Base-by-base conservation (phyloP, 2,888 invertebrate species). In the Lapara coniferarum region DNA sequence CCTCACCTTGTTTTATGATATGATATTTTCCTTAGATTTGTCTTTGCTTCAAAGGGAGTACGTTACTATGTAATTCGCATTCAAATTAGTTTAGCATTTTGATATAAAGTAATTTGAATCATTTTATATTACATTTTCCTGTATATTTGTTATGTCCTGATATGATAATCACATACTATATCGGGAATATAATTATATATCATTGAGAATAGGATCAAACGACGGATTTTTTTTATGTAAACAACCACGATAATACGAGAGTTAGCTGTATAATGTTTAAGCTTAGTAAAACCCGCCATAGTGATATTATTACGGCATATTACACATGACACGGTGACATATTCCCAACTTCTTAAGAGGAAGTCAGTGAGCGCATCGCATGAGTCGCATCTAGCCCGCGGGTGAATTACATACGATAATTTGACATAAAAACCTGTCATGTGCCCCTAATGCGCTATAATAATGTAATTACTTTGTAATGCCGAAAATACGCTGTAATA, bases 401-500 rank as follows among this genome's bases (percentile, higher is more conserved):
- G n/a, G 70, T 68, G 71, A 73, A 58, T 70, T 74, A 74, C 73
- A 76, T 70, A 68, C 77, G 77, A 78, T 79, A 82, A 83, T 81
- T 83, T 73, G 77, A 76, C 73, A 69, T 74, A 79, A 81, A 78
- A 70, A 74, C 75, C 70, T 72, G 78, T 75, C 71, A 69, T 75
- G 69, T 59, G 66, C 53, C 58, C 69, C 76, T 77, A 77, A 77
- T 75, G 67, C 77, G 63, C 13, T 70, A 70, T 75, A 75, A 73
- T 75, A 56, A 25, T 69, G 69, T 74, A 70, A 73, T 75, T 66
- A 71, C 55, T 53, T 46, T 69, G 67, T 68, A 71, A 72, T 70
- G 70, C 66, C 67, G 49, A 71, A 72, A 75, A 73, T 72, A 73
- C 72, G 66, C 49, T 56, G 73, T 72, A 75, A 76, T 74, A 71